phyloP scores from a whole-genome alignment of 2,888 invertebrate species.

The Lasiommata megera region DNA sequence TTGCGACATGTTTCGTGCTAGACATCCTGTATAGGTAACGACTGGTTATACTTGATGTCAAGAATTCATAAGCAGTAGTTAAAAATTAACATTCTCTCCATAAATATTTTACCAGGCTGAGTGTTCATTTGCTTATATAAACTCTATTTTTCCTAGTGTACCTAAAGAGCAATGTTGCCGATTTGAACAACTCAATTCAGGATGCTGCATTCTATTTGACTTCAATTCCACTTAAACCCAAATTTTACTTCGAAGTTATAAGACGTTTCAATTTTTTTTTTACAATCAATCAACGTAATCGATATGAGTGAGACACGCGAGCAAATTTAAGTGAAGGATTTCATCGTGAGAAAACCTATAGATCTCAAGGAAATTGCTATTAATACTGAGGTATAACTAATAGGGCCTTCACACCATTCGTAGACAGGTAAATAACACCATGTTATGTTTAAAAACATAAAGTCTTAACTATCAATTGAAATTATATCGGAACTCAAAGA shows the following conservation, averaged over 20 bases:
- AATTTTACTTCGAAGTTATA: too few species aligned
- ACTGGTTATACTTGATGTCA: constrained; percentile 22
- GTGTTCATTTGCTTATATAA: neutral
- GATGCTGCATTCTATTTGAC: too few species aligned
- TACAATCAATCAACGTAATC: neutral
- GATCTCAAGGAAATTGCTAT: neutral
- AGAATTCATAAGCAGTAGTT: constrained; percentile 12
- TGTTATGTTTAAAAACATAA: too few species aligned
- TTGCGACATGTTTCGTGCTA: neutral
- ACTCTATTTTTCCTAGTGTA: too few species aligned
- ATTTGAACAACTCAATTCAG: too few species aligned
- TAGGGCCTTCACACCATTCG: neutral
- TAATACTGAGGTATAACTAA: neutral
- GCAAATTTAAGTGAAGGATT: neutral
- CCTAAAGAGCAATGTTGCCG: too few species aligned
- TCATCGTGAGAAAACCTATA: neutral
- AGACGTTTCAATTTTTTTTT: too few species aligned
- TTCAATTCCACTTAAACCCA: too few species aligned
- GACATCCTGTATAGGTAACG: neutral
- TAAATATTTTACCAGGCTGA: constrained; percentile 1
- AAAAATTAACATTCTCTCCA: constrained; percentile 19
- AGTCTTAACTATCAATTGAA: too few species aligned
- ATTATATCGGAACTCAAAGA: too few species aligned
- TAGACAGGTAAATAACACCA: too few species aligned
- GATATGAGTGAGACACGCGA: neutral